These are phyloP conservation scores for Aromia moschata DNA, from an alignment of 2,888 invertebrate genomes.

Conservation along the genomic window DNA sequence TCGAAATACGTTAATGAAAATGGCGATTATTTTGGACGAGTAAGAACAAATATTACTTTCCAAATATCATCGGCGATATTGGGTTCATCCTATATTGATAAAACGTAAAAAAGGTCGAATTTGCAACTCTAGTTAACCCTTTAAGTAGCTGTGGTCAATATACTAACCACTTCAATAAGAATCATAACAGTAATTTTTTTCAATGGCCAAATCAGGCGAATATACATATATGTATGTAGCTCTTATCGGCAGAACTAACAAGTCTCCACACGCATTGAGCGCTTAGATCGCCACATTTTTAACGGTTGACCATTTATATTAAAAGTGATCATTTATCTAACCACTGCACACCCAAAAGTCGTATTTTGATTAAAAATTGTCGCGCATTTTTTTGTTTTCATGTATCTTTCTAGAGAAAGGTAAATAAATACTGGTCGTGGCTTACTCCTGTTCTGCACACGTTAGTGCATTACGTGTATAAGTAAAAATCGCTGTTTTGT, in stretches of 20 bases:
- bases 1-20: too few species aligned
- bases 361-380: constrained; percentile 1
- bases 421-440: constrained; percentile 6
- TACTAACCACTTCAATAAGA: background rate
- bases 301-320: background rate
- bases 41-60: too few species aligned
- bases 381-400: constrained; percentile 3
- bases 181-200: background rate
- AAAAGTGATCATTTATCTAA: background rate
- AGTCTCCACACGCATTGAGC: background rate
- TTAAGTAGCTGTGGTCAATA: background rate
- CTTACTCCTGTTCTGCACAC: constrained; percentile 2
- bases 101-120: too few species aligned
- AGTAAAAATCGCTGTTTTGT: constrained; percentile 7
- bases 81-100: too few species aligned
- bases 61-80: too few species aligned
- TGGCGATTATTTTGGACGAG: too few species aligned
- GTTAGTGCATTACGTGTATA: constrained; percentile 2
- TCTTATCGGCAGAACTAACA: background rate
- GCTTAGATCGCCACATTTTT: background rate
- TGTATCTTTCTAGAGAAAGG: constrained; percentile 2
- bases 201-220: background rate
- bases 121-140: too few species aligned
- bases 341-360: constrained; percentile 8
- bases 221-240: too few species aligned